Base-by-base conservation (phyloP, 2,113 vertebrate genomes). In the Vidua macroura region DNA sequence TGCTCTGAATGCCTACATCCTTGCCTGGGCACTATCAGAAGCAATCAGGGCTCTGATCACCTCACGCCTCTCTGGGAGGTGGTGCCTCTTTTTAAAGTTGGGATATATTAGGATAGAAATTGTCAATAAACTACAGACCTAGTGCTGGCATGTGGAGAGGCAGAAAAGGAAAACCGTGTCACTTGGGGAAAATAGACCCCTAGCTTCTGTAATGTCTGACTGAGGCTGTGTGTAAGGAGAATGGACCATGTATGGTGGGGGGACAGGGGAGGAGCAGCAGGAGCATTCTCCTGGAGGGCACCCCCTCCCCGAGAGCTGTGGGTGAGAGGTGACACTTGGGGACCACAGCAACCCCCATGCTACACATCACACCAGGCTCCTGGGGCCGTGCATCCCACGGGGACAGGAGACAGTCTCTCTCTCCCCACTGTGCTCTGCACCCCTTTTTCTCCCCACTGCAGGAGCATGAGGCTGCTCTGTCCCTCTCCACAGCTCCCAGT, bases 41-140 rank as follows among this genome's bases (percentile, higher is more conserved):
- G 73, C 63, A 27, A 24, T 28, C 2, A 20, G 70, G 60, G 31
- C 46, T 51, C 85, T 44, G 49, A 69, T 84, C 23, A 4, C 56
- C 59, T 58, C 9, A 8, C 55, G 30, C 84, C 28, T 15, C 28
- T 15, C 58, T 55, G 80, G 77, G 73, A 81, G 55, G 49, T 28
- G 59, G 74, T 39, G 35, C 51, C 77, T 69, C 74, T 88, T 93
- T 93, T 92, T 82, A 63, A 82, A 96, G 78, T 68, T 92, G 85
- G 90, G 73, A 41, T 82, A 28, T 86, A 77, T 92, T 88, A 95
- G 88, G 88, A 75, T 51, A 76, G 15, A 84, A 84, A 83, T 69
- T 81, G 81, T 79, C 89, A 90, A 77, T 87, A 94, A 89, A 82
- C 91, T 88, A 39, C 39, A 91, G 63, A n/a, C 66, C 75, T n/a